Evolutionary conservation across 2,888 invertebrate genomes (phyloP).

Genomic region (Lasioglossum vierecki): DNA sequence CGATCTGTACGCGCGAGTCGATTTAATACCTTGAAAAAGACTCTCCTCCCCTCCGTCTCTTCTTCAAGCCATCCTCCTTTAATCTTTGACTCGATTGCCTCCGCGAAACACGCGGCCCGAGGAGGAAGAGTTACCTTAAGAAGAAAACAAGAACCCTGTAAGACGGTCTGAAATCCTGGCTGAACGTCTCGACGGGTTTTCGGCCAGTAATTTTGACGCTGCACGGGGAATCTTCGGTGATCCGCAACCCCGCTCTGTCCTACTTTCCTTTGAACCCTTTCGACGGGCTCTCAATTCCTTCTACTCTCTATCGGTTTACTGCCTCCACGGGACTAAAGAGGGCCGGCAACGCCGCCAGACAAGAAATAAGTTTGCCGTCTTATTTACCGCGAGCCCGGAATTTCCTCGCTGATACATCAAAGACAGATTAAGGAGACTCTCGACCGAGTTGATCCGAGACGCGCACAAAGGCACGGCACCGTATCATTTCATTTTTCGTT

Average conservation of each 20-base stretch:
- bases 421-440: neutral
- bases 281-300: conserved; percentile 2
- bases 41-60: neutral
- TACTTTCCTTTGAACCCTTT: conserved; percentile 56
- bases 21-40: conserved; percentile 29
- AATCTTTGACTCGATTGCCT: conserved; percentile 46
- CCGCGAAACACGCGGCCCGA: neutral
- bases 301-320: conserved; percentile 32
- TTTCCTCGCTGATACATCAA: conserved; percentile 25
- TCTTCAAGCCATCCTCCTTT: conserved; percentile 5
- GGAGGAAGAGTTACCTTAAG: neutral
- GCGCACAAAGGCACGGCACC: neutral
- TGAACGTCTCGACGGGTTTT: neutral
- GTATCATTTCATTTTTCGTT: conserved; percentile 9
- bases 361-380: conserved; percentile 41
- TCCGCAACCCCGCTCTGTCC: conserved; percentile 51
- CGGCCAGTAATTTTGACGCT: conserved; percentile 48
- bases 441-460: neutral
- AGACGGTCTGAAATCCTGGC: conserved; percentile 20
- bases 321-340: conserved; percentile 7
- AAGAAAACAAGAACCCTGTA: conserved; percentile 25
- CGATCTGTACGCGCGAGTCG: conserved; percentile 11
- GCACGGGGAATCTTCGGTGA: conserved; percentile 46
- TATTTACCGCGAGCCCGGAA: conserved; percentile 33
- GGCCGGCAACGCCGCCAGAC: conserved; percentile 8